Evolutionary conservation across 92 coral and sea anemone species (phyloP).

Genomic region (Zoanthus solanderi): DNA sequence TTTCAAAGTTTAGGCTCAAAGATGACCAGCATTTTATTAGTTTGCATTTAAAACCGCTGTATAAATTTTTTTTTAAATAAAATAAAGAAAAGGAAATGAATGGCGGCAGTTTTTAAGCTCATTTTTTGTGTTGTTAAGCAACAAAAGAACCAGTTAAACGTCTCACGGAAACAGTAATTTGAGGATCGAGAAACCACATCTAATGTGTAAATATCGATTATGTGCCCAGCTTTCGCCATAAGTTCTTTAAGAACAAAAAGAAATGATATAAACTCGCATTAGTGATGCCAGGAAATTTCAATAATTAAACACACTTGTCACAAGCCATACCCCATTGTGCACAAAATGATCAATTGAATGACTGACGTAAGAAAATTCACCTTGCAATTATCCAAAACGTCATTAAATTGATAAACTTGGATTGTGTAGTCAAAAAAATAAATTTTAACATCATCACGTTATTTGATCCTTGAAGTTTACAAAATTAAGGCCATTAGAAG

Average conservation of each 20-base stretch:
- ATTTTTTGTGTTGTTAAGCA: conserved; percentile 30
- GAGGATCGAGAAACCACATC: not conserved
- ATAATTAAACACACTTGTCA: conserved; percentile 32
- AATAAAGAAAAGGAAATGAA: no score
- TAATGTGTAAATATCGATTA: conserved; percentile 24
- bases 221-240: conserved; percentile 41
- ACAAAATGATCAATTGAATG: not conserved
- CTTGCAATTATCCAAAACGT: not conserved
- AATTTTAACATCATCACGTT: not conserved
- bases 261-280: conserved; percentile 45
- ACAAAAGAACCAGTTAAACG: conserved; percentile 10
- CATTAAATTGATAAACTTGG: not conserved
- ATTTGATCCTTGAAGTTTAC: not conserved
- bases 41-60: not conserved
- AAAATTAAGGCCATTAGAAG: not conserved
- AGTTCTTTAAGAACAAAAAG: conserved; percentile 45
- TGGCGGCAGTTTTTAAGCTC: not conserved
- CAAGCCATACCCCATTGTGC: conserved; percentile 15
- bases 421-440: not conserved
- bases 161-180: conserved; percentile 7
- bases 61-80: not conserved
- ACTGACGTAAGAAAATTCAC: not conserved
- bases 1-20: not conserved
- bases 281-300: conserved; percentile 36
- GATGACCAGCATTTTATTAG: not conserved